Conservation (phyloP, 2,888 invertebrate species). For the Xestobium rufovillosum region DNA sequence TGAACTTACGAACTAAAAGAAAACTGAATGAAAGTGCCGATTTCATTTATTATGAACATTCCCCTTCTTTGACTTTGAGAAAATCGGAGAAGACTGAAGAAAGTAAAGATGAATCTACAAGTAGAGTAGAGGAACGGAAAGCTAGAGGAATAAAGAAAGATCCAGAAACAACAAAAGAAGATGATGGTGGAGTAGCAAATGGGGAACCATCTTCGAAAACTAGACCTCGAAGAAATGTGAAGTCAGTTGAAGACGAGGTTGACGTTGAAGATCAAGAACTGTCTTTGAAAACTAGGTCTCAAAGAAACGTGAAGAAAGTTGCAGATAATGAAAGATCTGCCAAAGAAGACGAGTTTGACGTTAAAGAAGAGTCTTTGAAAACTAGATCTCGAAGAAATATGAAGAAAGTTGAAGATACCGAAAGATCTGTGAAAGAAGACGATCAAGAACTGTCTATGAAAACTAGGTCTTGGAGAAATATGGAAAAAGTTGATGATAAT, state of each 20-base stretch:
- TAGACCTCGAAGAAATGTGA: background rate
- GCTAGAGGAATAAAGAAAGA: slow-evolving; percentile 1
- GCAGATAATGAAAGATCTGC: background rate
- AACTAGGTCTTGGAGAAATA: background rate
- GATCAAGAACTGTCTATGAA: background rate
- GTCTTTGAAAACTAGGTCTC: background rate
- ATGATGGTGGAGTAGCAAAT: background rate
- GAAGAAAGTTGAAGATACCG: background rate
- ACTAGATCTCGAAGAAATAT: background rate
- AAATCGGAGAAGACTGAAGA: slow-evolving; percentile 1
- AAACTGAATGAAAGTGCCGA: too few species aligned
- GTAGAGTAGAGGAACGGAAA: background rate
- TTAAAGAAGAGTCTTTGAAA: background rate
- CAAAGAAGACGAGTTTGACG: background rate
- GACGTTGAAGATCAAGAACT: background rate
- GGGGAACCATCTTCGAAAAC: background rate
- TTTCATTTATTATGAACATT: too few species aligned
- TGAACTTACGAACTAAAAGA: too few species aligned
- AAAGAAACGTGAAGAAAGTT: background rate
- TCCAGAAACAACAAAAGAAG: background rate
- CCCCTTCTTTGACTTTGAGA: too few species aligned
- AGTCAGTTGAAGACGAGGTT: background rate
- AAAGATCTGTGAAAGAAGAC: too few species aligned
- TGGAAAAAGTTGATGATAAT: background rate
- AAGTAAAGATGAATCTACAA: background rate